Percentiles rank a stretch among this genome's conserved stretches.
Evolutionary conservation across 2,888 invertebrate species (phyloP).

Genomic region (Lithophane leautieri): DNA sequence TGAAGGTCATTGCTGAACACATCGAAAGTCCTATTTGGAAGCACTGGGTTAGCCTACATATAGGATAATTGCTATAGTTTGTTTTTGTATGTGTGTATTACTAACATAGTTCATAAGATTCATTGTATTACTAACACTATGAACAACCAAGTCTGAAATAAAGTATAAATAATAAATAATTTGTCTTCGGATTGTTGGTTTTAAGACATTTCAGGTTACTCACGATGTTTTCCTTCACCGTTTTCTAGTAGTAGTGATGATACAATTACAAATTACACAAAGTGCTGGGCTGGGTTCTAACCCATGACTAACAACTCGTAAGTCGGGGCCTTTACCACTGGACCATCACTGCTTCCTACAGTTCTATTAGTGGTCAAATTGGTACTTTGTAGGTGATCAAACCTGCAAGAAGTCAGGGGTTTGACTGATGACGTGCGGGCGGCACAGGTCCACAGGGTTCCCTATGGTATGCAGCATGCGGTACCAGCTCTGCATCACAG

Average conservation of each 20-base stretch:
- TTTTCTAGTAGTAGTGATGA: background rate
- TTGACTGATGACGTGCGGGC: constrained; percentile 94
- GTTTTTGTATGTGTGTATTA: no score
- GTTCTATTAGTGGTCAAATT: background rate
- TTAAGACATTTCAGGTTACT: background rate
- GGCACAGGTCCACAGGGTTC: constrained; percentile 97
- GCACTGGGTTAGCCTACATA: no score
- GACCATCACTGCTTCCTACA: no score
- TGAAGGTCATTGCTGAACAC: no score
- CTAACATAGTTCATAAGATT: no score
- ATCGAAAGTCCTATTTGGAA: no score
- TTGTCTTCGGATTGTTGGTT: background rate
- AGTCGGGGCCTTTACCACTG: no score
- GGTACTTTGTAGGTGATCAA: background rate
- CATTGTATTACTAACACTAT: no score
- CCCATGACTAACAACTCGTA: no score
- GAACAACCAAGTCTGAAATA: no score
- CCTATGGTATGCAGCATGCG: constrained; percentile 98
- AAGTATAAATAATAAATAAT: background rate
- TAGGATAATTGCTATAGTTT: no score
- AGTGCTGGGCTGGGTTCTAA: background rate
- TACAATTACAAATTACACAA: background rate
- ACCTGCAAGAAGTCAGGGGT: constrained; percentile 91
- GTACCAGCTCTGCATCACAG: constrained; percentile 98
- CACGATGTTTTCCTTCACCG: no score